Evolutionary conservation across 2,797 vertebrate genomes (phyloP).

Genomic region (Protosalanx chinensis): DNA sequence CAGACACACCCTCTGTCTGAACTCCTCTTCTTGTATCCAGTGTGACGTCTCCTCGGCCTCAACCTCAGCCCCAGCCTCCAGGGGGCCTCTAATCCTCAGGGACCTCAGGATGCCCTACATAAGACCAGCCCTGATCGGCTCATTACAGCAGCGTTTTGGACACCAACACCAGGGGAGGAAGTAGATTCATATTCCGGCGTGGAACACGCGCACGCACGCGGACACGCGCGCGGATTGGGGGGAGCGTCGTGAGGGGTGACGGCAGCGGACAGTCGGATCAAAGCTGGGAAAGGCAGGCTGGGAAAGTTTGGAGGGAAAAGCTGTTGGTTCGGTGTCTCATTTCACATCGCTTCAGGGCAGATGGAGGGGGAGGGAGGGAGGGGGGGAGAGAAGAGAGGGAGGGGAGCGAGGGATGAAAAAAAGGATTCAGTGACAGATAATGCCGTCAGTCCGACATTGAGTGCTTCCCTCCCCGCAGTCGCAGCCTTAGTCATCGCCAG

Average conservation of each 20-base stretch:
- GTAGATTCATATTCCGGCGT: constrained; percentile 59
- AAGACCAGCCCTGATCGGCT: constrained; percentile 47
- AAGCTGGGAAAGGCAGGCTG: constrained; percentile 70
- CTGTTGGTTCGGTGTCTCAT: constrained; percentile 81
- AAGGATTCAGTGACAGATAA: constrained; percentile 67
- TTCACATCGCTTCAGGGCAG: constrained; percentile 75
- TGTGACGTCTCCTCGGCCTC: too few relatives aligned
- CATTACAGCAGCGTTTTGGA: constrained; percentile 53
- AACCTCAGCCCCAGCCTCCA: too few relatives aligned
- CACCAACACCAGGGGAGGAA: constrained; percentile 40
- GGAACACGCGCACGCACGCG: neutral
- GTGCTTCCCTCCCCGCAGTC: constrained; percentile 52
- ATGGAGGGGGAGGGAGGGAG: constrained; percentile 54
- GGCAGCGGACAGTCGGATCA: constrained; percentile 76
- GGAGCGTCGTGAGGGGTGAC: constrained; percentile 66
- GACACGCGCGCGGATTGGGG: constrained; percentile 37
- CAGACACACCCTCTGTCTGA: neutral
- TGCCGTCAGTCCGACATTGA: constrained; percentile 66
- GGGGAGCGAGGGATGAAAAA: constrained; percentile 33
- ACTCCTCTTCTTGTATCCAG: neutral
- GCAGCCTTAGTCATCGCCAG: constrained; percentile 66
- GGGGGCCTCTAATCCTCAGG: too few relatives aligned
- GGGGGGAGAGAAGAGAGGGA: constrained; percentile 10
- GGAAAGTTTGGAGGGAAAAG: constrained; percentile 82
- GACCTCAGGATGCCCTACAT: constrained; percentile 61